Evolutionary conservation across 2,888 invertebrate genomes (phyloP), one percentile per base, ranked within the genome.

Genomic region (Epirrhoe tristata): DNA sequence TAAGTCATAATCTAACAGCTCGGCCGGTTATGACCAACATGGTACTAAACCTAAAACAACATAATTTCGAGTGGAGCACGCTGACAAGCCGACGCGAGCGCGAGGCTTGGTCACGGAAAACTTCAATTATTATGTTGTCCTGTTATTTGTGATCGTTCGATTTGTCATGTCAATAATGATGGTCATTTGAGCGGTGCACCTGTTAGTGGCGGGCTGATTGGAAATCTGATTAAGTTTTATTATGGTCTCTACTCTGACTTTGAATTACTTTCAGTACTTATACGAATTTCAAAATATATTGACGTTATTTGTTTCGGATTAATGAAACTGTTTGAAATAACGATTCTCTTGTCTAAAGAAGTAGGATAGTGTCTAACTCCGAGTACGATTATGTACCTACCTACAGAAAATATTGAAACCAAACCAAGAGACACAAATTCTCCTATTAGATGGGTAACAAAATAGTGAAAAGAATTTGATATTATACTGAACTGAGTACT

Each of bases 81-180:
- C 63, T 43, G 39, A 43, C 39, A 43, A 43, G 10, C 39, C 39
- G 12, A 43, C 39, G 12, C 12, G 12, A 5, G 39, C 10, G 70
- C 74, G 81, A 75, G 74, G 80, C 39, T 10, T 43, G 82, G 86
- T 85, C 86, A 86, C 87, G 85, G 85, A 82, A 88, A 87, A 89
- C 85, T 86, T 86, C 84, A 88, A 87, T 88, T 88, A 88, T 12
- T 84, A 84, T 77, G 76, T 75, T 78, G 79, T 77, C 80, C 80
- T 80, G 76, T 74, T 81, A 82, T 81, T 81, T 79, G 78, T 60
- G 46, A 57, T 60, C 34, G 60, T 66, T 60, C 24, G 52, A 60
- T 60, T 50, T 59, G 64, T 58, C 58, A 58, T 64, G 64, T 59
- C 64, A 32, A 64, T 64, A 58, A 64, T 59, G 58, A 10, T 36